Evolutionary conservation across 2,113 vertebrate genomes (phyloP), one percentile per base, ranked within the genome.

Genomic region (Stercorarius parasiticus): DNA sequence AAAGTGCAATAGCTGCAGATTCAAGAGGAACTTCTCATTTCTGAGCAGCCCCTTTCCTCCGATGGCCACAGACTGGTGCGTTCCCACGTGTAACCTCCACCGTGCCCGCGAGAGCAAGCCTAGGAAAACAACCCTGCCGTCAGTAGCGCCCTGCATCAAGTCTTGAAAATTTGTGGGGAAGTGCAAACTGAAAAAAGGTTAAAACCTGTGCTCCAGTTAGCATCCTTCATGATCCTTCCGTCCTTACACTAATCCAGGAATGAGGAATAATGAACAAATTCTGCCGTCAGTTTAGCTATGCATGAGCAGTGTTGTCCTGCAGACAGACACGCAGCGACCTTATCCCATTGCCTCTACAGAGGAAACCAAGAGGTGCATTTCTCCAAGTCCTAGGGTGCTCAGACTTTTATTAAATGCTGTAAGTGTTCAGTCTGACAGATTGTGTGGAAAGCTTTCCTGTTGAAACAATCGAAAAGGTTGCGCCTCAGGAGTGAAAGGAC

Each of bases 291-390:
- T 78, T 95, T 70, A 78, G 22, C 15, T 88, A 6, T 19, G 3
- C 2, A 1, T 53, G 61, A 55, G 7, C 7, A 7, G 3, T 29
- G 30, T 9, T 56, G 34, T 53, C 62, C 61, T 42, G 12, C 17
- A 23, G 12, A 5, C 20, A 42, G 29, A 11, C 78, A 25, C 36
- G 61, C 23, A 64, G 40, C 20, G 62, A n/a, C 26, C 10, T 80
- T 85, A 50, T 40, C 40, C 62, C 1, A 0, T 29, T 3, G 3
- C 6, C 19, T 61, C 19, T 49, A 3, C 3, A 49, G 30, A 80
- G 11, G 27, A 19, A 76, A 36, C 29, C 21, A 76, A 76, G 40
- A 61, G 6, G 8, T 18, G 17, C 55, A 10, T 64, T 78, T 67
- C 22, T 79, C 7, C 13, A 59, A 43, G 26, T 18, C 26, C 34